phyloP scores from a whole-genome alignment of 2,113 vertebrate genomes.

The Corvus cornix region DNA sequence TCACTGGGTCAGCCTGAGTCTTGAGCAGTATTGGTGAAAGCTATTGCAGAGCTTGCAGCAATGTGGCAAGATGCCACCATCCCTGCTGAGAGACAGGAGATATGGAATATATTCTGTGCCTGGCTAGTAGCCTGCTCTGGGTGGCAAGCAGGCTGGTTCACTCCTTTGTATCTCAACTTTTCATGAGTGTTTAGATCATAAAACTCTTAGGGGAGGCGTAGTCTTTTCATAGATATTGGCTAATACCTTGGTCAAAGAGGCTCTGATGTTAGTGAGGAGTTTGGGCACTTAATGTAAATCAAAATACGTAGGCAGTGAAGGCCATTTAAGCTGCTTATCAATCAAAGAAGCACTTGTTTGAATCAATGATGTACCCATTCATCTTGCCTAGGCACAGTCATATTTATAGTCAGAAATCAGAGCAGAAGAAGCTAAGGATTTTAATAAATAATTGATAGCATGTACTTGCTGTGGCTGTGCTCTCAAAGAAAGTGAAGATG shows the following conservation, averaged over 20 bases:
- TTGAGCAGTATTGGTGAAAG: not conserved
- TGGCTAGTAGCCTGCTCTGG: not conserved
- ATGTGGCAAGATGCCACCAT: not conserved
- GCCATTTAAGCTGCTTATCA: not conserved
- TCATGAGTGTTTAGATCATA: not conserved
- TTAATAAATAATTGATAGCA: slow-evolving; percentile 1
- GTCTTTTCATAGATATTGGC: not conserved
- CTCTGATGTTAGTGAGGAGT: not conserved
- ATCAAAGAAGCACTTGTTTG: not conserved
- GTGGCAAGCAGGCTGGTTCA: not conserved
- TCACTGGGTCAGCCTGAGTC: not conserved
- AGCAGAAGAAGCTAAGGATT: not conserved
- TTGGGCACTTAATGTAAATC: not conserved
- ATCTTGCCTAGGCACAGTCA: not conserved
- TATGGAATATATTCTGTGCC: not conserved
- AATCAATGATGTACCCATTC: not conserved
- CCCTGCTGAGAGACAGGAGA: not conserved
- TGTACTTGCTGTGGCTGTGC: not conserved
- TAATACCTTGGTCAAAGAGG: not conserved
- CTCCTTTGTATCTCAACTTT: not conserved
- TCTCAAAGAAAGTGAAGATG: not conserved
- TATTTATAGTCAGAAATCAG: not conserved
- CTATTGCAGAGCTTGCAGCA: not conserved
- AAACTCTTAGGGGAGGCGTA: not conserved
- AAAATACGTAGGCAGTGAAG: not conserved